These are phyloP conservation scores for Pseudomyrmex pallidus DNA, from an alignment of 1,140 invertebrate genomes.

Conservation along the genomic window DNA sequence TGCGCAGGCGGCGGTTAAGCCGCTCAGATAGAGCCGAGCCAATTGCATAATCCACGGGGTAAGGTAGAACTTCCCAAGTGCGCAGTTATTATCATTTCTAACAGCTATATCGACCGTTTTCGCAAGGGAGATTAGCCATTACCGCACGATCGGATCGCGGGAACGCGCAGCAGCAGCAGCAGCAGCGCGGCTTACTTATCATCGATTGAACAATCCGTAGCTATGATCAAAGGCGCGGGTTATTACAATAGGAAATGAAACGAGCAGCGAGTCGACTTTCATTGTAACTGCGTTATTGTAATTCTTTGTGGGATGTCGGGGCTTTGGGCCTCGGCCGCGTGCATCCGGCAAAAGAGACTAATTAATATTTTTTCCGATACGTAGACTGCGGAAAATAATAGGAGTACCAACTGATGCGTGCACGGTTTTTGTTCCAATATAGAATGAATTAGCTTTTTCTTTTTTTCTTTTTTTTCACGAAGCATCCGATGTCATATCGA, in stretches of 20 bases:
- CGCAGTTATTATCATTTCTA: constrained; percentile 70
- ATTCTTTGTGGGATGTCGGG: constrained; percentile 27
- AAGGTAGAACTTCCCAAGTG: constrained; percentile 66
- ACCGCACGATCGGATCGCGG: constrained; percentile 48
- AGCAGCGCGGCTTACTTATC: constrained; percentile 54
- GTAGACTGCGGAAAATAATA: constrained; percentile 40
- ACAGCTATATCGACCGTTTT: constrained; percentile 64
- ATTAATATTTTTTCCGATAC: constrained; percentile 61
- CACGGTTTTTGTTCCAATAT: constrained; percentile 22
- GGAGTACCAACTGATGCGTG: constrained; percentile 49
- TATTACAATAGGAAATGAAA: constrained; percentile 56
- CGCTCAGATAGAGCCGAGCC: constrained; percentile 50
- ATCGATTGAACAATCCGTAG: constrained; percentile 57
- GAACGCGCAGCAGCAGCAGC: constrained; percentile 4
- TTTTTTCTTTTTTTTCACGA: neutral
- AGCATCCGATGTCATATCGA: neutral
- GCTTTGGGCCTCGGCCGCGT: constrained; percentile 15
- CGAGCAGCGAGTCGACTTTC: constrained; percentile 18
- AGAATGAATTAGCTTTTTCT: constrained; percentile 16
- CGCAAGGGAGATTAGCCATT: constrained; percentile 67
- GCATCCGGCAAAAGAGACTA: constrained; percentile 54
- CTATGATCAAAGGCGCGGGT: constrained; percentile 47
- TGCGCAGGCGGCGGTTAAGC: constrained; percentile 52
- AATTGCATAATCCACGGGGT: constrained; percentile 68
- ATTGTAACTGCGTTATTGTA: constrained; percentile 42